phyloP scores from a whole-genome alignment of 30 jellyfish, hydroid and myxozoan genomes.

The Aurelia sp. region DNA sequence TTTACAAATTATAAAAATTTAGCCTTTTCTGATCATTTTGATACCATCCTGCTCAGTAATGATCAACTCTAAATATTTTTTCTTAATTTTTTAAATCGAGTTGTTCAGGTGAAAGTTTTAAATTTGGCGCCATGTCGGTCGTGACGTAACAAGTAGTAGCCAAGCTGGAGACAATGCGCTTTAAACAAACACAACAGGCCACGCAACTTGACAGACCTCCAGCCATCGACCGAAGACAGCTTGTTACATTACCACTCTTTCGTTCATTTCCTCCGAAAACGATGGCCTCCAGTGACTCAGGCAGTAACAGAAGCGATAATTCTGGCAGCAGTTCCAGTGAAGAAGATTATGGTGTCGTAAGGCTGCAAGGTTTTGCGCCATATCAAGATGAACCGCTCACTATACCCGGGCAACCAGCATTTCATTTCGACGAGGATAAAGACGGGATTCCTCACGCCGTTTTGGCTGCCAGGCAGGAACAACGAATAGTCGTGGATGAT shows the following conservation, averaged over 20 bases:
- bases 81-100: background rate
- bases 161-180: constrained; percentile 9
- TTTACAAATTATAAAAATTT: constrained; percentile 19
- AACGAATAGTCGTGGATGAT: constrained; percentile 31
- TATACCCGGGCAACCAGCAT: constrained; percentile 28
- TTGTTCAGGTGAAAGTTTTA: background rate
- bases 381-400: constrained; percentile 58
- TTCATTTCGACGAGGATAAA: constrained; percentile 38
- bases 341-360: constrained; percentile 37
- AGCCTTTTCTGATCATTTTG: constrained; percentile 15
- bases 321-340: constrained; percentile 23
- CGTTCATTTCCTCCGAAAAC: background rate
- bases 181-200: too few species aligned
- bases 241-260: background rate
- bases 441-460: constrained; percentile 49
- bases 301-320: constrained; percentile 9
- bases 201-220: background rate
- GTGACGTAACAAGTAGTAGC: constrained; percentile 47
- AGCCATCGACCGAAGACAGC: background rate
- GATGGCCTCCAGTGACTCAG: constrained; percentile 22
- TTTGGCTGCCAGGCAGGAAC: constrained; percentile 62
- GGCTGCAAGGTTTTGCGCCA: constrained; percentile 23
- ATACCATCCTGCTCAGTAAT: constrained; percentile 9
- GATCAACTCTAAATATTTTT: constrained; percentile 9
- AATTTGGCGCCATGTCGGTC: background rate